These are phyloP conservation scores for Apocrypta bakeri DNA, from an alignment of 1,140 invertebrate species.

Conservation along the genomic window DNA sequence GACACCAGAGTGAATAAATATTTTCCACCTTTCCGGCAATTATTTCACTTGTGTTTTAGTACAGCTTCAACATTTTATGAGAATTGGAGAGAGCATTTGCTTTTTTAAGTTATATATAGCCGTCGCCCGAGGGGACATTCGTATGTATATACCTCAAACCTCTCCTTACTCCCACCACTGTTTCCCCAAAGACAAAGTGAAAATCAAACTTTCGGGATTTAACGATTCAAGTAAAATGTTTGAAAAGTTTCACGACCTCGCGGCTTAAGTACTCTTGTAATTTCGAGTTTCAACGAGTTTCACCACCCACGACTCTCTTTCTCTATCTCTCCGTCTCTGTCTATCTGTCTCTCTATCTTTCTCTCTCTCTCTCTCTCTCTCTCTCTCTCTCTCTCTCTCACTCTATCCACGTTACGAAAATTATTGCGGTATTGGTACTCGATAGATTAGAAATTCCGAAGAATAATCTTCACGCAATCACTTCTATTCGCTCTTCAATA, in stretches of 20 bases:
- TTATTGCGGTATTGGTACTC: neutral
- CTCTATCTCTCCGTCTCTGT: no score
- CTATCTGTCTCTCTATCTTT: no score
- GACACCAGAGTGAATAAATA: neutral
- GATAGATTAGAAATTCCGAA: neutral
- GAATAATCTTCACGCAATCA: neutral
- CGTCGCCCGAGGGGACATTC: neutral
- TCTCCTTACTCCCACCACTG: no score
- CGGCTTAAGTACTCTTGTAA: conserved; percentile 38
- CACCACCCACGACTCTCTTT: neutral
- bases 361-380: no score
- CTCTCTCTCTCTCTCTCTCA: no score
- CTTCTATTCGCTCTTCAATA: neutral
- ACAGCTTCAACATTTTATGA: neutral
- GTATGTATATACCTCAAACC: neutral
- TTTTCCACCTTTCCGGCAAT: neutral
- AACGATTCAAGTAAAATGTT: conserved; percentile 45
- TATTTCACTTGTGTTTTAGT: neutral
- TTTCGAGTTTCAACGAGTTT: conserved; percentile 47
- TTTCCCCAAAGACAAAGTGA: conserved; percentile 33
- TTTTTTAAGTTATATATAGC: neutral
- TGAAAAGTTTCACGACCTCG: conserved; percentile 32
- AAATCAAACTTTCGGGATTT: conserved; percentile 46
- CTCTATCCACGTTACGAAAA: conserved; percentile 3
- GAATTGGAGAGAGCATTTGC: neutral